Conservation (phyloP, 2,888 invertebrate species). For the Eupithecia inturbata region DNA sequence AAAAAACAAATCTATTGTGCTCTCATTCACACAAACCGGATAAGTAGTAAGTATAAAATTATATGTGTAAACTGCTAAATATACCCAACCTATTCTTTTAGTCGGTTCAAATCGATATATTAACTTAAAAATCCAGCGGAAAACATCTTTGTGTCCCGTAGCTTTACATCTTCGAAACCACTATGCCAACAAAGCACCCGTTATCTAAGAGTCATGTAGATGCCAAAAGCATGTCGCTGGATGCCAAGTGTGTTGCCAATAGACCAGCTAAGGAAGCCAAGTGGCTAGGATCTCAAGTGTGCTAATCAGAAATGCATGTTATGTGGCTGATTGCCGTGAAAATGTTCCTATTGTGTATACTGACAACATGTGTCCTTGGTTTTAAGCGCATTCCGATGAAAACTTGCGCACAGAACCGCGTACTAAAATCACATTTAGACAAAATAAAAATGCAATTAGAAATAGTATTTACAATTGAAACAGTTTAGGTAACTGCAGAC, state of each 20-base stretch:
- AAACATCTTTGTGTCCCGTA: background rate
- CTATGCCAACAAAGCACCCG: constrained; percentile 9
- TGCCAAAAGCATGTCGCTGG: constrained; percentile 11
- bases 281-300: background rate
- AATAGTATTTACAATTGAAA: too few species aligned
- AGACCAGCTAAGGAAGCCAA: constrained; percentile 4
- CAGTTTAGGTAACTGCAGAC: too few species aligned
- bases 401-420: too few species aligned
- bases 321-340: background rate
- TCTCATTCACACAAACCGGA: background rate
- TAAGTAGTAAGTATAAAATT: too few species aligned
- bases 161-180: background rate
- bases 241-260: constrained; percentile 12
- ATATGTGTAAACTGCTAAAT: background rate
- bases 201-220: constrained; percentile 10
- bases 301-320: background rate
- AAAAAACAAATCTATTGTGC: background rate
- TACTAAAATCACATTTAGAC: too few species aligned
- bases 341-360: background rate
- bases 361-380: background rate
- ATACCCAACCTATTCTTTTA: background rate
- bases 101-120: background rate
- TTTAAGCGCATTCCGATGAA: too few species aligned
- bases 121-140: background rate
- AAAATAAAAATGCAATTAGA: too few species aligned